phyloP scores from a whole-genome alignment of 2,888 invertebrate genomes.

The Dromius quadrimaculatus region DNA sequence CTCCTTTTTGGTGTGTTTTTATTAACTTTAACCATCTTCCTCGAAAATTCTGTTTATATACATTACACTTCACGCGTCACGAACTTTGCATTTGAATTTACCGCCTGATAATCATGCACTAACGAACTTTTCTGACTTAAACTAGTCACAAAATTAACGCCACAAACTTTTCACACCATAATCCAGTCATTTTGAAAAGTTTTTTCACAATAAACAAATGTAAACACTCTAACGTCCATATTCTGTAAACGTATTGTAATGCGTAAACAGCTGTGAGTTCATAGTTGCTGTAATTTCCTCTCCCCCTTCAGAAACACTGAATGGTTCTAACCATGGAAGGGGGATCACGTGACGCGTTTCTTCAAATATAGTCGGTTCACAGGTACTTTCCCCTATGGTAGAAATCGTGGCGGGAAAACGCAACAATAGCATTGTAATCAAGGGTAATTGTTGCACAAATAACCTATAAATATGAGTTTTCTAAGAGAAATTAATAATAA shows the following conservation, averaged over 20 bases:
- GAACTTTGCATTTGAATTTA: neutral
- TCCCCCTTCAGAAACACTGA: constrained; percentile 24
- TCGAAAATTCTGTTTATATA: neutral
- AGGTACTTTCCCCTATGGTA: constrained; percentile 38
- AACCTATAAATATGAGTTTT: constrained; percentile 22
- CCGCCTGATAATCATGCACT: constrained; percentile 1
- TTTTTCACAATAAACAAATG: neutral
- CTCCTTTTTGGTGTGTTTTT: constrained; percentile 50
- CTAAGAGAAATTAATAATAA: constrained; percentile 21
- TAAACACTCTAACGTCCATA: constrained; percentile 37
- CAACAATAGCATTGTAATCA: constrained; percentile 25
- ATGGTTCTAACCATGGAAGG: constrained; percentile 25
- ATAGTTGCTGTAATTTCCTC: constrained; percentile 18
- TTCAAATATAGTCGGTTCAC: constrained; percentile 38
- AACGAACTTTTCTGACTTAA: constrained; percentile 40
- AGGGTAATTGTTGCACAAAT: constrained; percentile 30
- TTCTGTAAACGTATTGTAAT: constrained; percentile 42
- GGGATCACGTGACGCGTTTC: constrained; percentile 39
- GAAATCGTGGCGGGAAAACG: constrained; percentile 36
- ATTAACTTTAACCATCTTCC: constrained; percentile 62
- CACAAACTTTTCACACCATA: neutral
- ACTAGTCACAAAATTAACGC: constrained; percentile 6
- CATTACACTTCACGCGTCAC: constrained; percentile 27
- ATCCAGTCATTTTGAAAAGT: constrained; percentile 20
- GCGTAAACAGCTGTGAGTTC: constrained; percentile 43